Percentiles rank a stretch among this genome's conserved stretches.
These are phyloP conservation scores for Netelia virgata DNA, from an alignment of 2,888 invertebrate species.

Conservation along the genomic window DNA sequence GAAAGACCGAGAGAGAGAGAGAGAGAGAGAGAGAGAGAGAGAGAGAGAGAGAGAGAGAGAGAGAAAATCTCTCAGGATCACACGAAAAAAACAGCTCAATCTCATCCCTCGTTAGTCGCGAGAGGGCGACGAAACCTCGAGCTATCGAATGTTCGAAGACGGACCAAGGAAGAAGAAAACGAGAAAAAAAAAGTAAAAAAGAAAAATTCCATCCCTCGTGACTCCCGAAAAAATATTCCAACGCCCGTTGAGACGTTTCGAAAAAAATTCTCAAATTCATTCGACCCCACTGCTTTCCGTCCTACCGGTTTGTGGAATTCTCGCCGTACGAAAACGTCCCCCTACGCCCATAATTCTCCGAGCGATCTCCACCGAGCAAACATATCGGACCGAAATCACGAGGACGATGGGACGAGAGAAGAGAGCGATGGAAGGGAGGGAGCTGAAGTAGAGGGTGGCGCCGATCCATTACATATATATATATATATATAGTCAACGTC, in stretches of 20 bases:
- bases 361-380: not conserved
- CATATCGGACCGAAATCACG: too few relatives aligned
- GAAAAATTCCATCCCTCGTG: not conserved
- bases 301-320: constrained; percentile 38
- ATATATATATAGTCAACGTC: not conserved
- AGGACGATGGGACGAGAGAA: too few relatives aligned
- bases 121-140: too few relatives aligned
- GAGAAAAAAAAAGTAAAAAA: constrained; percentile 53
- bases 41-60: constrained; percentile 44
- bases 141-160: not conserved
- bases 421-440: not conserved
- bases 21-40: constrained; percentile 57
- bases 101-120: not conserved
- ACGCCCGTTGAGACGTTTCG: not conserved
- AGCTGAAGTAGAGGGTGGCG: constrained; percentile 20
- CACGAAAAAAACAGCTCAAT: constrained; percentile 9
- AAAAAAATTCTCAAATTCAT: not conserved
- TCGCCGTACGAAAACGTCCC: constrained; percentile 9
- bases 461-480: not conserved
- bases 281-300: not conserved
- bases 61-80: too few relatives aligned
- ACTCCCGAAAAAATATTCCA: not conserved
- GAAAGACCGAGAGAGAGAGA: constrained; percentile 12
- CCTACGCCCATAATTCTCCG: constrained; percentile 11
- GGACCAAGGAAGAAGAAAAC: constrained; percentile 45